These are phyloP conservation scores for Molanna angustata DNA, from an alignment of 2,888 invertebrate species.

Conservation along the genomic window DNA sequence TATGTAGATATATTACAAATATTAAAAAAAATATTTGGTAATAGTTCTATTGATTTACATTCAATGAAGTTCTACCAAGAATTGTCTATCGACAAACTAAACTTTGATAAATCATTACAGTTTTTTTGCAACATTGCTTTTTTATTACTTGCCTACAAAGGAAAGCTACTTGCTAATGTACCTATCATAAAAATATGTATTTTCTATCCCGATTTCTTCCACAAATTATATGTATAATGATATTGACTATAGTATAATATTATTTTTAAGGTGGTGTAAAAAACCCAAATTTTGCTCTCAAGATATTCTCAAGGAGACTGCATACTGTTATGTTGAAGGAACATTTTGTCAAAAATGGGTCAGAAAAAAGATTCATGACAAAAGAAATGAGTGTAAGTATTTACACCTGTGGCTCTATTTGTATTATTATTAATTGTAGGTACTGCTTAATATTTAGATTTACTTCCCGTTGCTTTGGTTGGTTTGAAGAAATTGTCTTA, in stretches of 20 bases:
- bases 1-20: too few species aligned
- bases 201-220: background rate
- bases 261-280: slow-evolving; percentile 63
- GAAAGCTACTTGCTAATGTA: background rate
- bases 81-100: too few species aligned
- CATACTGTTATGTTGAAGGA: slow-evolving; percentile 81
- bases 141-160: too few species aligned
- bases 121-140: too few species aligned
- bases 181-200: background rate
- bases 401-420: background rate
- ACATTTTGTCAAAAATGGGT: slow-evolving; percentile 78
- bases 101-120: too few species aligned
- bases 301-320: slow-evolving; percentile 76
- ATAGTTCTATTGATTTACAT: too few species aligned
- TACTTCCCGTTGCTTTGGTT: too few species aligned
- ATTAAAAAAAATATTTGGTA: too few species aligned
- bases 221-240: background rate
- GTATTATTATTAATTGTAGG: background rate
- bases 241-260: background rate
- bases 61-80: too few species aligned
- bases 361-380: slow-evolving; percentile 42
- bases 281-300: slow-evolving; percentile 71
- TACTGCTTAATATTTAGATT: too few species aligned
- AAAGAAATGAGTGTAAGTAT: slow-evolving; percentile 25
- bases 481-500: too few species aligned